Evolutionary conservation across 2,113 vertebrate genomes (phyloP), one percentile per base, ranked within the genome.

Genomic region (Podocnemis expansa): DNA sequence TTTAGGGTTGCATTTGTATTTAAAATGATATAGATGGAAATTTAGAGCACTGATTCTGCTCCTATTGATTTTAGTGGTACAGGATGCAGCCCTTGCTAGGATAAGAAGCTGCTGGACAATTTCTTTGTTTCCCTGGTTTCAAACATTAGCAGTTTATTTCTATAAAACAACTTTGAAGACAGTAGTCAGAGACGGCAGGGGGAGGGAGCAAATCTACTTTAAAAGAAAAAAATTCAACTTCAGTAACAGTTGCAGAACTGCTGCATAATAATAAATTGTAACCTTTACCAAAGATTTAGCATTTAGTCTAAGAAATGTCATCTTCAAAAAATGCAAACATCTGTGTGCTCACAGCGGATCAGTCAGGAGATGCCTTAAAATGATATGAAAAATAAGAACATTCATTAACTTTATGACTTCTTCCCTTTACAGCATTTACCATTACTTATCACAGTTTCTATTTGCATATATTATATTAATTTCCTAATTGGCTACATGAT

Each of bases 221-320:
- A 84, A 92, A 97, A 70, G 63, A 70, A 70, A 78, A 60, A 88
- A 47, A 80, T 80, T 54, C 89, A 73, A 86, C 17, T 31, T 89
- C 85, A 96, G 91, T 84, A 95, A 93, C 52, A 95, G 95, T 88
- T 54, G 80, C 89, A 63, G 79, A 96, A 97, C 93, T 83, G 76
- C 45, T 89, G 49, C 76, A 90, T 55, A 90, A 91, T 89, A 95
- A 94, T 94, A 91, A 97, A 86, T n/a, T 79, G 78, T 92, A 97
- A 96, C 95, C 97, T 98, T 98, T 97, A 95, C 96, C 90, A 94
- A 73, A 89, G 97, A 94, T 93, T 96, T 94, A 97, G 88, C 91
- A 94, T 97, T 97, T 97, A 75, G 52, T 90, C 97, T 84, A 89
- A 97, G 96, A 98, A 98, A 98, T 97, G 96, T 95, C 97, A 97